Evolutionary conservation across 2,797 vertebrate genomes (phyloP), one percentile per base, ranked within the genome.

Genomic region (Luscinia megarhynchos): DNA sequence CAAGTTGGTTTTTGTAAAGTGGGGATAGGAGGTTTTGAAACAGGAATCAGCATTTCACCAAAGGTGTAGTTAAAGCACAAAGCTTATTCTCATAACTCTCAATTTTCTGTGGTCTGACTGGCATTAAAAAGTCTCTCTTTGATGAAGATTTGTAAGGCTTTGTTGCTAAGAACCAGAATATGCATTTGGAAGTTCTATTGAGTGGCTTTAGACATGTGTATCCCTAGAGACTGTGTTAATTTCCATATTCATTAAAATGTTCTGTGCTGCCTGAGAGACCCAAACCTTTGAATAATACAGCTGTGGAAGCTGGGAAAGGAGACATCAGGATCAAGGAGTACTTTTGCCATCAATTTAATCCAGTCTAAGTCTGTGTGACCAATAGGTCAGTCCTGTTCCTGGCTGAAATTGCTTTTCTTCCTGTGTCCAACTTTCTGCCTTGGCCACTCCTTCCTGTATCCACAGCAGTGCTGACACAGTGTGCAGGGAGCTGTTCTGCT

Each of bases 91-190:
- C 59, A 53, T 89, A 87, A 55, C 22, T 53, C 18, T 61, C 59
- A 84, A 62, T 68, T 90, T 89, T 90, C 58, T 75, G 50, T 62
- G 40, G 46, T 34, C 54, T 83, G 43, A 54, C 41, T 83, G 57
- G 10, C 61, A 58, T 92, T 87, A 45, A 51, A 78, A 84, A 40
- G 10, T 54, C n/a, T 82, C 20, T 76, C 23, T 90, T 70, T 75
- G 66, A 51, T 78, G 87, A 85, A 91, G 51, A 76, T 81, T 89
- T 93, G 23, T 73, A 63, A 57, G 29, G 24, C 55, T 81, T 92
- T 91, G 66, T 94, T 89, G 66, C 85, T 88, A 54, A 67, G 73
- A 92, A 46, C 69, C 63, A 84, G 73, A 93, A 85, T 68, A 80
- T 63, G 43, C 36, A 29, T 86, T 96, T 92, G 59, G 62, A 93